Conservation (phyloP, 2,888 invertebrate species). For the Caradrina kadenii region DNA sequence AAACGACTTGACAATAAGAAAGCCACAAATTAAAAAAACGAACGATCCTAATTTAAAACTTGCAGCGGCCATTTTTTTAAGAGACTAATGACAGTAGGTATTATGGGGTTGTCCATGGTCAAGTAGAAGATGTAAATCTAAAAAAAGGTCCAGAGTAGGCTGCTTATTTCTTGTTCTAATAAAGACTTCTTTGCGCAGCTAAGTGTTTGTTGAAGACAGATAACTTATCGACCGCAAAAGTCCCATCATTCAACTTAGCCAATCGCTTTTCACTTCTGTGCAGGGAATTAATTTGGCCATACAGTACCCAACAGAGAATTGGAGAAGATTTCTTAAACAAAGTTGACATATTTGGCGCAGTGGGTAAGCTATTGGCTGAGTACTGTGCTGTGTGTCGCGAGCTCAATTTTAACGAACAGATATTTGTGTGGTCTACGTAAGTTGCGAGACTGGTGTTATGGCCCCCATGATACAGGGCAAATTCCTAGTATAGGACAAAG, state of each 20-base stretch:
- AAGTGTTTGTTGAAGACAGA: background rate
- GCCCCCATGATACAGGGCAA: no score
- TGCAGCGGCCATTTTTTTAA: background rate
- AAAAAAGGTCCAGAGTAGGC: background rate
- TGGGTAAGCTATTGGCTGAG: no score
- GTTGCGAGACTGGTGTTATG: no score
- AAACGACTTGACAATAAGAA: background rate
- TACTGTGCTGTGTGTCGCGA: no score
- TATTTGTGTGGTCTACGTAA: no score
- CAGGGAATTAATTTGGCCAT: background rate
- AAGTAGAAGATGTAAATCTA: background rate
- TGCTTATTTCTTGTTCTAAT: background rate
- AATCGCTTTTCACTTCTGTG: background rate
- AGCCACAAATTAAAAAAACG: conserved; percentile 22
- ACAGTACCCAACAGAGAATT: background rate
- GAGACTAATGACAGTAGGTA: background rate
- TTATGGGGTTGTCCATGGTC: background rate
- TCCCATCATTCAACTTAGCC: background rate
- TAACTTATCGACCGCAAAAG: background rate
- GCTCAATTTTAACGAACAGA: no score
- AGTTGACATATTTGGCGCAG: no score
- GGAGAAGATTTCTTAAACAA: background rate
- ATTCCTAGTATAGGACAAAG: no score
- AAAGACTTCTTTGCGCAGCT: background rate
- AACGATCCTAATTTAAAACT: conserved; percentile 6